phyloP scores from a whole-genome alignment of 1,140 invertebrate species.

The Steinernema feltiae region DNA sequence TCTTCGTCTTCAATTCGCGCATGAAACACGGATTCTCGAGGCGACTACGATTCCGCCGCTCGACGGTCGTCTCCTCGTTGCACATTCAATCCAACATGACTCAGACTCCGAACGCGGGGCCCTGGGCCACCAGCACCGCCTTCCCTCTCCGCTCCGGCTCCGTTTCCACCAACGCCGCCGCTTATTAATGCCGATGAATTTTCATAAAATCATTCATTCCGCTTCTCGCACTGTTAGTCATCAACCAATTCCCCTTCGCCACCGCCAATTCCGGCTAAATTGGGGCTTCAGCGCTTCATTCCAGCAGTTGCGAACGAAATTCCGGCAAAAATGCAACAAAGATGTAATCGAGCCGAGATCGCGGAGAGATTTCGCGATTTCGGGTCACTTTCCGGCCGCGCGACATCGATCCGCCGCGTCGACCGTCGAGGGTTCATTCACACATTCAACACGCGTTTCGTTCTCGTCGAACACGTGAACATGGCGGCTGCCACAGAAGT shows the following conservation, averaged over 20 bases:
- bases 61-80: background rate
- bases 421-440: background rate
- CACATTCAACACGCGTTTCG: background rate
- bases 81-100: background rate
- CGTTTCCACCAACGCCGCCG: too few species aligned
- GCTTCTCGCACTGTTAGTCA: too few species aligned
- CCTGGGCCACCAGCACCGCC: too few species aligned
- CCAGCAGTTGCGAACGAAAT: too few species aligned
- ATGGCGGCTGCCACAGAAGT: background rate
- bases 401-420: background rate
- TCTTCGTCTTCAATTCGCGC: background rate
- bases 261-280: too few species aligned
- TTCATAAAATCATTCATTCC: too few species aligned
- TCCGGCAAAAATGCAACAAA: background rate
- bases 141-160: too few species aligned
- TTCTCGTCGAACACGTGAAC: background rate
- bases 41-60: background rate
- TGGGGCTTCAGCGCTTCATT: too few species aligned
- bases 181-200: too few species aligned
- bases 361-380: background rate
- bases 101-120: background rate
- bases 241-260: too few species aligned
- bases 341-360: background rate
- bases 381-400: background rate
- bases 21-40: background rate